Conservation (phyloP, 2,888 invertebrate species). For the Amphipoea oculea region DNA sequence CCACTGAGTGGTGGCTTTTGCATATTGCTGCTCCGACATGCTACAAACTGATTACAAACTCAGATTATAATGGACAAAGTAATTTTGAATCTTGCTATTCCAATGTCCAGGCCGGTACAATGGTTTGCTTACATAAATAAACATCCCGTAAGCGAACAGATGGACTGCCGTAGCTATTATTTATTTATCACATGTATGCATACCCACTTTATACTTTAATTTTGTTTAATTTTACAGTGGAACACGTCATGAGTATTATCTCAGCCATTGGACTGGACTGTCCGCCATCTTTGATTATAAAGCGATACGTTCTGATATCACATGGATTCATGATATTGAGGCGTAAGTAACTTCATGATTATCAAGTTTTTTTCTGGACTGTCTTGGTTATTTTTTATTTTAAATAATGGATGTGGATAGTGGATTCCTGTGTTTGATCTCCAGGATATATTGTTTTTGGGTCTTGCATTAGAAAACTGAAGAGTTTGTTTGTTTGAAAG, state of each 20-base stretch:
- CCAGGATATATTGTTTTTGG: background rate
- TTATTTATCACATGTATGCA: background rate
- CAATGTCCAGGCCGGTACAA: background rate
- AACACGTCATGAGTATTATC: slow-evolving; percentile 90
- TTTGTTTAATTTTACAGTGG: slow-evolving; percentile 81
- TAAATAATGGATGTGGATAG: background rate
- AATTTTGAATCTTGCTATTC: background rate
- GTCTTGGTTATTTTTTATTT: background rate
- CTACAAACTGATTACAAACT: background rate
- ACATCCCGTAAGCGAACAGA: background rate
- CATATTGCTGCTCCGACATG: too few relatives aligned
- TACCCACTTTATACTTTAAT: background rate
- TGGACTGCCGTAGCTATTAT: background rate
- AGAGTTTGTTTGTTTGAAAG: too few relatives aligned
- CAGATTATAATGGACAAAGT: background rate
- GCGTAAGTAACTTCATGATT: too few relatives aligned
- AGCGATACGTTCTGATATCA: slow-evolving; percentile 75
- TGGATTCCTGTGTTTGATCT: background rate
- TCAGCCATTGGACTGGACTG: slow-evolving; percentile 82
- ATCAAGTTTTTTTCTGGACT: too few relatives aligned
- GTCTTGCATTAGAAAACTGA: too few relatives aligned
- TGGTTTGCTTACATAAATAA: background rate
- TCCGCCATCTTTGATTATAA: slow-evolving; percentile 70
- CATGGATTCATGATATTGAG: slow-evolving; percentile 82
- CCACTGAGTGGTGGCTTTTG: too few relatives aligned